Percentiles rank a stretch among this genome's conserved stretches.
phyloP scores from a whole-genome alignment of 2,797 vertebrate genomes.

The Pseudopleuronectes americanus region DNA sequence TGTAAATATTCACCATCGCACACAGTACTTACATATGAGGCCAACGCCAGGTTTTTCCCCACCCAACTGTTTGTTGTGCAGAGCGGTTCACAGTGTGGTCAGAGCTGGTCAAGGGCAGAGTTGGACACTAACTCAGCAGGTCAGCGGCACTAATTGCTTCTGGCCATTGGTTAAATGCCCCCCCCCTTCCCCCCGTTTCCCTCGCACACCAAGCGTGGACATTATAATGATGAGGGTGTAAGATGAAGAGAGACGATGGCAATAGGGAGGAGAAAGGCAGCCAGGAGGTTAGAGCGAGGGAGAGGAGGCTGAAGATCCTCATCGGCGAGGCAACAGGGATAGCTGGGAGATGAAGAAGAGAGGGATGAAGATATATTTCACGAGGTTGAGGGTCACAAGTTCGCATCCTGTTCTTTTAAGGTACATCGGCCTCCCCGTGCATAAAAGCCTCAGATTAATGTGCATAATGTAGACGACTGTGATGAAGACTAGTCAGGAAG shows the following conservation, averaged over 20 bases:
- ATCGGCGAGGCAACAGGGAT: slow-evolving; percentile 12
- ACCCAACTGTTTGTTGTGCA: slow-evolving; percentile 50
- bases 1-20: slow-evolving; percentile 32
- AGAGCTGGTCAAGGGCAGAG: slow-evolving; percentile 66
- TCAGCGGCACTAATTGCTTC: slow-evolving; percentile 66
- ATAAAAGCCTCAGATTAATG: slow-evolving; percentile 2
- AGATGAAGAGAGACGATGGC: slow-evolving; percentile 1
- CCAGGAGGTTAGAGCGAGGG: slow-evolving; percentile 15
- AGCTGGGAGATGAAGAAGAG: neutral
- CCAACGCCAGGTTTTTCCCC: neutral
- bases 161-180: slow-evolving; percentile 67
- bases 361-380: slow-evolving; percentile 1
- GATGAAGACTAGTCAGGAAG: slow-evolving; percentile 7
- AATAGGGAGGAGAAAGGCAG: neutral
- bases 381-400: neutral
- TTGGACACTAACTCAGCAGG: slow-evolving; percentile 67
- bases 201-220: slow-evolving; percentile 47
- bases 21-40: neutral
- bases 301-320: neutral
- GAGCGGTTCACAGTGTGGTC: slow-evolving; percentile 37
- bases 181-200: slow-evolving; percentile 35
- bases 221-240: slow-evolving; percentile 68
- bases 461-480: neutral
- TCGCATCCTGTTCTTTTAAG: neutral
- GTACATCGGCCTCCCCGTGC: neutral